Conservation (phyloP, 53 echinoderm and acorn worm species). For the Patiria pectinifera region DNA sequence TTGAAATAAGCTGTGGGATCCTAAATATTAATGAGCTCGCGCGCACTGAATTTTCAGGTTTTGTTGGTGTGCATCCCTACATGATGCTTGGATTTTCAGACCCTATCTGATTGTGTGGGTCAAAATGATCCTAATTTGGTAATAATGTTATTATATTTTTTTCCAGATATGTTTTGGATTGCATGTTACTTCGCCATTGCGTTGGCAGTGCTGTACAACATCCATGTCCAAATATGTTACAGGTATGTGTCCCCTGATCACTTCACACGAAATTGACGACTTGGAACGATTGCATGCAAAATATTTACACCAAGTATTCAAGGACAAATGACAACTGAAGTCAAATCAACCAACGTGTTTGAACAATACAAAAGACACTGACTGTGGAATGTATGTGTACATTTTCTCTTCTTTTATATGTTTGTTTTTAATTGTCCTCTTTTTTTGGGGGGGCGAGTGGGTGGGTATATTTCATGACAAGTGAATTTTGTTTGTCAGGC, state of each 20-base stretch:
- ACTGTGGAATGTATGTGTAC: too few relatives aligned
- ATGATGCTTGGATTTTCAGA: not conserved
- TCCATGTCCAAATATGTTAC: slow-evolving; percentile 23
- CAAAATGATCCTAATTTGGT: not conserved
- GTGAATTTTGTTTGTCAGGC: not conserved
- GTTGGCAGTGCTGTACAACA: slow-evolving; percentile 7
- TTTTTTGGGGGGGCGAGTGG: too few relatives aligned
- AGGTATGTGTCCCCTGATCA: not conserved
- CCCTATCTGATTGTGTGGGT: not conserved
- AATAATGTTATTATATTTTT: not conserved
- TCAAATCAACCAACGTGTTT: too few relatives aligned
- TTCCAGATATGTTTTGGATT: slow-evolving; percentile 37
- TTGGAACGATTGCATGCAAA: not conserved
- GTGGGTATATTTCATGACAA: not conserved
- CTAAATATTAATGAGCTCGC: too few relatives aligned
- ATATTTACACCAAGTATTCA: too few relatives aligned
- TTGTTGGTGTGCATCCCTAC: too few relatives aligned
- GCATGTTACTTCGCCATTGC: slow-evolving; percentile 33
- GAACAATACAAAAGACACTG: too few relatives aligned
- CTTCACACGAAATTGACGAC: not conserved
- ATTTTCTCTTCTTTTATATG: too few relatives aligned
- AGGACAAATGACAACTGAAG: too few relatives aligned
- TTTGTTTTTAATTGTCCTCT: too few relatives aligned
- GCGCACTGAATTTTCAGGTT: too few relatives aligned
- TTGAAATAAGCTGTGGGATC: too few relatives aligned